These are phyloP conservation scores for Moxostoma hubbsi DNA, from an alignment of 2,797 vertebrate genomes.

Conservation along the genomic window DNA sequence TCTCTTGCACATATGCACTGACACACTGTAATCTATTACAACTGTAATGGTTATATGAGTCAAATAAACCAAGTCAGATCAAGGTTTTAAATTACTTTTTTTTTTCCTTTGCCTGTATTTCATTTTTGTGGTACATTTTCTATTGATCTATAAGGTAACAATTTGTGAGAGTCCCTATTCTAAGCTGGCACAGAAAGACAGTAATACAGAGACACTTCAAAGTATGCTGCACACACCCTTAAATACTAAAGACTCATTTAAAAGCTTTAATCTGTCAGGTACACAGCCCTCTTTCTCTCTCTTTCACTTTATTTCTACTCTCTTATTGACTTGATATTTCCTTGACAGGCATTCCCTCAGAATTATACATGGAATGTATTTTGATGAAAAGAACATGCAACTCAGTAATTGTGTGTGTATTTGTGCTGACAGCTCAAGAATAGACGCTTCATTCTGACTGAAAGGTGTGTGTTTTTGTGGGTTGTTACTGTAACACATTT, in stretches of 20 bases:
- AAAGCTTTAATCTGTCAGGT: slow-evolving; percentile 27
- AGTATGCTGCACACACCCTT: background rate
- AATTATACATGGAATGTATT: slow-evolving; percentile 18
- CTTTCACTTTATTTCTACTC: background rate
- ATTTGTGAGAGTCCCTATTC: background rate
- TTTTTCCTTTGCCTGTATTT: slow-evolving; percentile 2
- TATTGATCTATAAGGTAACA: background rate
- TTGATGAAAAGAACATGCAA: slow-evolving; percentile 14
- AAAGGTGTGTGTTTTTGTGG: slow-evolving; percentile 15
- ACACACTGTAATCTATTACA: background rate
- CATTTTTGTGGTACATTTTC: slow-evolving; percentile 4
- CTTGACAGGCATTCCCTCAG: slow-evolving; percentile 29
- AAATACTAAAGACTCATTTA: slow-evolving; percentile 28
- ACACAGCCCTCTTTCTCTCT: slow-evolving; percentile 10
- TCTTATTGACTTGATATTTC: slow-evolving; percentile 44
- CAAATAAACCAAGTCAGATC: slow-evolving; percentile 4
- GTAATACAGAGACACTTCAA: slow-evolving; percentile 33
- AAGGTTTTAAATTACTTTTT: background rate
- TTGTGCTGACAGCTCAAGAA: slow-evolving; percentile 33
- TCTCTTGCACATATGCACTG: background rate
- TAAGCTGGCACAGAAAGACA: slow-evolving; percentile 12
- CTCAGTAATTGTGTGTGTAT: slow-evolving; percentile 2
- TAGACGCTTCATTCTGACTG: slow-evolving; percentile 24
- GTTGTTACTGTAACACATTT: slow-evolving; percentile 19
- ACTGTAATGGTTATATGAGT: background rate